These are phyloP conservation scores for Sus scrofa DNA, from an alignment of 2,113 vertebrate genomes.

Conservation along the genomic window DNA sequence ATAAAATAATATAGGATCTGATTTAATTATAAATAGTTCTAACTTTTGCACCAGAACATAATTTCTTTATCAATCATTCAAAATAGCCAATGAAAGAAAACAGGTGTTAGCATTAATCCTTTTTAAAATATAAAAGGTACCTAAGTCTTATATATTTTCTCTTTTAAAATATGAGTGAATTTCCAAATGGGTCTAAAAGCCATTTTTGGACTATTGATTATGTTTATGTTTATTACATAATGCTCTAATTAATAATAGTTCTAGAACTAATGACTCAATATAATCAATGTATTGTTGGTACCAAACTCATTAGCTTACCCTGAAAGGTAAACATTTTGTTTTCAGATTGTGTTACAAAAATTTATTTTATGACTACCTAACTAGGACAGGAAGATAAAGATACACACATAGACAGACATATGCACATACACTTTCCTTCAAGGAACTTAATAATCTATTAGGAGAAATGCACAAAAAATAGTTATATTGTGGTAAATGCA, in stretches of 20 bases:
- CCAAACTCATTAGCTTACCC: background rate
- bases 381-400: background rate
- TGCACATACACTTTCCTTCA: background rate
- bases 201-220: background rate
- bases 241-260: background rate
- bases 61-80: background rate
- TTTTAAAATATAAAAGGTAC: background rate
- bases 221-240: background rate
- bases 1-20: background rate
- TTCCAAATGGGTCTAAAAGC: background rate
- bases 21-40: background rate
- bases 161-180: background rate
- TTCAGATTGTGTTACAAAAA: background rate
- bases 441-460: background rate
- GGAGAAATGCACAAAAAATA: background rate
- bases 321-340: background rate
- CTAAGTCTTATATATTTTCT: background rate
- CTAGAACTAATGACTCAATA: background rate
- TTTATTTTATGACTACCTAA: background rate
- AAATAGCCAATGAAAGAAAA: background rate
- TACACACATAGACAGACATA: background rate
- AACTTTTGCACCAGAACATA: background rate
- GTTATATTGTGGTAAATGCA: background rate
- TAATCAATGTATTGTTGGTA: background rate
- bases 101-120: background rate